These are phyloP conservation scores for Rhinolophus sinicus DNA, from an alignment of 2,113 vertebrate species.

Conservation along the genomic window DNA sequence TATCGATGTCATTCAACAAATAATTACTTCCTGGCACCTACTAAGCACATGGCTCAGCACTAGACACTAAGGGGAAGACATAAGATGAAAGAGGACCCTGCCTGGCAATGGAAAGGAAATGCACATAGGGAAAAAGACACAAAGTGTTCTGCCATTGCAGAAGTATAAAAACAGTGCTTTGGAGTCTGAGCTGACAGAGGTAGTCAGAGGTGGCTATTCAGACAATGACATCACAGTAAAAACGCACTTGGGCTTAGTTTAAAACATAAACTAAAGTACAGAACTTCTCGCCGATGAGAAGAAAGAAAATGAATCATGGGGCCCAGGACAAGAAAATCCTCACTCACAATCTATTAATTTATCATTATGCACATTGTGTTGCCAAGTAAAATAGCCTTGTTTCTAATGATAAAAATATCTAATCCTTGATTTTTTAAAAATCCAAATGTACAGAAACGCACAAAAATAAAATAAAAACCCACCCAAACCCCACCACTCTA, in stretches of 20 bases:
- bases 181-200: not conserved
- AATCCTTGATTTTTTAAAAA: not conserved
- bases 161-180: not conserved
- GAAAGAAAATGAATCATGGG: not conserved
- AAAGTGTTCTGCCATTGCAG: not conserved
- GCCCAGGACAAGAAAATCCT: not conserved
- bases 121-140: not conserved
- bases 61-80: not conserved
- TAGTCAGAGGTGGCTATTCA: not conserved
- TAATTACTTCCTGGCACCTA: not conserved
- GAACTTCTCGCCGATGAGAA: not conserved
- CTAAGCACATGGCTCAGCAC: not conserved
- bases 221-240: not conserved
- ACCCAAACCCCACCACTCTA: not conserved
- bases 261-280: not conserved
- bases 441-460: not conserved
- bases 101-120: not conserved
- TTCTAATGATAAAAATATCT: constrained; percentile 20
- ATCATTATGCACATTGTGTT: not conserved
- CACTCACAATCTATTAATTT: not conserved
- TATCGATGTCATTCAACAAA: not conserved
- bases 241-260: not conserved
- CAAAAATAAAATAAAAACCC: not conserved
- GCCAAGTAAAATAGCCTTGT: constrained; percentile 10
- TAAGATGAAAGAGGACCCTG: not conserved